Base-by-base conservation (phyloP, 2,888 invertebrate genomes). In the Dysmachus trigonus region DNA sequence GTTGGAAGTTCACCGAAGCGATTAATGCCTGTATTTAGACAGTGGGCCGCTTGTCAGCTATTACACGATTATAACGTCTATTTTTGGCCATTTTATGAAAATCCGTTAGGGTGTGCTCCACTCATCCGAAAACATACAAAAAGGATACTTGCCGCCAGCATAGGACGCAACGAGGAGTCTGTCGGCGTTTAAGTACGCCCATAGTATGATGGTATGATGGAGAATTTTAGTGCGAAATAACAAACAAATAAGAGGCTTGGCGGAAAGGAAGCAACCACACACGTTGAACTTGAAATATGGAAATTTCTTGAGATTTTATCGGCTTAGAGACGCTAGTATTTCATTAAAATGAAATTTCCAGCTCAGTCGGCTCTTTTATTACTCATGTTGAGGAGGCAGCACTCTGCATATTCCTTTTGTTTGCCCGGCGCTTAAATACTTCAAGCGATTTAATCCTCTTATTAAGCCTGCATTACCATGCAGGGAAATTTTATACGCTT, bases 11-110 rank as follows among this genome's bases (percentile, higher is more conserved):
- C 81, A 81, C 33, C 33, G 53, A 33, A 53, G 53, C 81, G 81
- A 31, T 8, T 62, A 81, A 53, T 81, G 81, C 53, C 33, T n/a
- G 53, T 53, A 62, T 81, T 81, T 73, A 73, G 47, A 72, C 41
- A 31, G 31, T 72, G 72, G 38, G 31, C 35, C 62, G 18, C 27
- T 41, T 76, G 76, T 76, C 85, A 85, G 76, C 35, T 62, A 85
- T 85, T 85, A 85, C 53, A 33, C 35, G 85, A 85, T 76, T 85
- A 85, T 85, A 18, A 76, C 53, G 38, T 76, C 35, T 85, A 76
- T 85, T 81, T 79, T 79, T 79, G 79, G 79, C 47, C 41, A 47
- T 79, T 79, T 62, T 62, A 53, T 18, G 35, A 33, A 33, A n/a
- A 81, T 81, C 62, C 53, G 51, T 31, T 33, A 62, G 81, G 81